A percentile compares a stretch with the other conserved stretches of the same genome.
Evolutionary conservation across 2,797 vertebrate genomes (phyloP).

Genomic region (Galaxias olidus): DNA sequence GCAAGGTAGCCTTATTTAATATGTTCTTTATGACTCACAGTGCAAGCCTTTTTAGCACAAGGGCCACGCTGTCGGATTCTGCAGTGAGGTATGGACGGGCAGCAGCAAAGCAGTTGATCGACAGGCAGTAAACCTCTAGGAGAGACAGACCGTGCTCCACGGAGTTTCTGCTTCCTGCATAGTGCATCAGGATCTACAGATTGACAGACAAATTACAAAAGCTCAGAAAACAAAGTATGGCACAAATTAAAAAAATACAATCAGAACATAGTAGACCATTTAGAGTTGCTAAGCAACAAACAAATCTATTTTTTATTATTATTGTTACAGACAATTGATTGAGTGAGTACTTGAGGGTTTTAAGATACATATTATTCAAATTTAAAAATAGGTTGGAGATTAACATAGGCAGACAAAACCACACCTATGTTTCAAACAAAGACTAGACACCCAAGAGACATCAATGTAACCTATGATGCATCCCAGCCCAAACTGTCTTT

Average conservation of each 20-base stretch:
- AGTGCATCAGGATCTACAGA: constrained; percentile 89
- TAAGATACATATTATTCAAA: too few relatives aligned
- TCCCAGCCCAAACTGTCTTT: constrained; percentile 52
- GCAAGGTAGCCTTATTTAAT: too few relatives aligned
- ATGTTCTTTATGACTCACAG: constrained; percentile 80
- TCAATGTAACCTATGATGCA: constrained; percentile 36
- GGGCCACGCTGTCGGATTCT: constrained; percentile 91
- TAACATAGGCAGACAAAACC: too few relatives aligned
- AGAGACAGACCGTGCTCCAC: constrained; percentile 91
- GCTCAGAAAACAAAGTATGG: not conserved
- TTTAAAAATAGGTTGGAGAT: too few relatives aligned
- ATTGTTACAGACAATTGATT: too few relatives aligned
- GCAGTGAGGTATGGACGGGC: constrained; percentile 93
- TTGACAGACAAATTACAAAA: not conserved
- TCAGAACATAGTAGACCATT: not conserved
- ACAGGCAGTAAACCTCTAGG: constrained; percentile 94
- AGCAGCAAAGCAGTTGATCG: constrained; percentile 93
- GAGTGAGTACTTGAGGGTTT: too few relatives aligned
- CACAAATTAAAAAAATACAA: too few relatives aligned
- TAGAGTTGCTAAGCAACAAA: too few relatives aligned
- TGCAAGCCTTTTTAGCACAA: constrained; percentile 94
- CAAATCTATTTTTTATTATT: too few relatives aligned
- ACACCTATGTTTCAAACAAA: too few relatives aligned
- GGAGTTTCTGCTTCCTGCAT: constrained; percentile 91
- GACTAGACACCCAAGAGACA: constrained; percentile 26